Evolutionary conservation across 2,797 vertebrate genomes (phyloP), one percentile per base, ranked within the genome.

Genomic region (Phataginus tricuspis): DNA sequence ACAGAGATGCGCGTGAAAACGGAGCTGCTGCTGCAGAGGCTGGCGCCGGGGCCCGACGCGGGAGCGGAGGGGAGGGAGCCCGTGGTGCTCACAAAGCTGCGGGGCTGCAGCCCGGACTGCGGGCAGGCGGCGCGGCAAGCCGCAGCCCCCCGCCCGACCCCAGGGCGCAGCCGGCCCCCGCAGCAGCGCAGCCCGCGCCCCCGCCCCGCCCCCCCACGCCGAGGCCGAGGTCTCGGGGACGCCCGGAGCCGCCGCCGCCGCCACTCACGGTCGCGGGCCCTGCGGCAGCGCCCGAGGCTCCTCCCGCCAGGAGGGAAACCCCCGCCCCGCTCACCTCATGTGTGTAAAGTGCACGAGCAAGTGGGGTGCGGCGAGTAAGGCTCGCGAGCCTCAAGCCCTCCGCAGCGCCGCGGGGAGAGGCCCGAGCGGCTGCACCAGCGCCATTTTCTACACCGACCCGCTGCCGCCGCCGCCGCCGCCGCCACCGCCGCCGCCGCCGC

Each of bases 391-490:
- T 99, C 98, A 99, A 98, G 98, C 98, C 98, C 97, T 99, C 98
- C 98, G 99, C 99, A 99, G 98, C 99, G 98, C 99, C 98, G 99
- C 99, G 99, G 99, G 99, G 98, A 99, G 98, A 99, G 98, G 99
- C 99, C 98, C 99, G 97, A 98, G 97, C 98, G 98, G 98, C 99
- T 99, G 98, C 99, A 99, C 99, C 99, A 98, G 98, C 98, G 99
- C 99, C 99, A 99, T 99, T 99, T 99, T 98, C 99, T 99, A 99
- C 98, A 98, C 98, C 99, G 99, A 99, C 98, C 99, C 99, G 99
- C 99, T 98, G 99, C 98, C 99, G 99, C 99, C 98, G 99, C 98
- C 99, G 99, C 99, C 98, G 99, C 98, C 99, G 98, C 99, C 98
- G 98, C 98, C 98, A 97, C 98, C 98, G 98, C 98, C 87, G 95